Evolutionary conservation across 1,140 invertebrate genomes (phyloP), one percentile per base, ranked within the genome.

Genomic region (Drosophila lacteicornis): DNA sequence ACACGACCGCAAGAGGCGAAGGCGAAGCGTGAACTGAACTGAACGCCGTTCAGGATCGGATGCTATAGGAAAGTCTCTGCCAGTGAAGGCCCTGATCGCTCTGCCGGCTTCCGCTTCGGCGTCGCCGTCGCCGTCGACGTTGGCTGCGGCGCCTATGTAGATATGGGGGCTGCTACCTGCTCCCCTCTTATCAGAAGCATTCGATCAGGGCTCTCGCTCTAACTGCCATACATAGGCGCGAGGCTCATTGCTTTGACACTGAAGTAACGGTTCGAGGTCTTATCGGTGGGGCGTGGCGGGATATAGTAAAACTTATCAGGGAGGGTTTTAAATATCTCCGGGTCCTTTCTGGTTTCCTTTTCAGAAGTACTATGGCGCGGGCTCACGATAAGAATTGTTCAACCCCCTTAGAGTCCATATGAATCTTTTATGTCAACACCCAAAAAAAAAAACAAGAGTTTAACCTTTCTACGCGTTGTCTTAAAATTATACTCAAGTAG

Each of bases 11-110:
- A 82, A 66, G 79, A 75, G 75, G 79, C 81, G 82, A 84, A 47
- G 85, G 70, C 81, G 79, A 85, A 85, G 75, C 85, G 85, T 47
- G 65, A 90, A 88, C 81, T 88, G 86, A 88, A 71, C 76, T 85
- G 81, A 88, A 71, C 69, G 50, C 68, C 53, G 73, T 66, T 75
- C 77, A 90, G 84, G 85, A 87, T 84, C 78, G 73, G 68, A 79
- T 79, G 84, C 85, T 81, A 84, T 81, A 69, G 81, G 78, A 90
- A 73, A 60, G 66, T 25, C 38, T 65, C 30, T 45, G 68, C 51
- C 46, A 25, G 9, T 13, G 38, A 30, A 0, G 62, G 62, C 61
- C 40, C 30, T 49, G 57, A 17, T 49, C 58, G 62, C 62, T 66
- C 62, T 51, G 76, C 45, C 42, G 11, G 15, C 70, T 43, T 38